A percentile compares a stretch with the other conserved stretches of the same genome.
phyloP scores from a whole-genome alignment of 2,888 invertebrate species.

The Chromoteleia sp. region DNA sequence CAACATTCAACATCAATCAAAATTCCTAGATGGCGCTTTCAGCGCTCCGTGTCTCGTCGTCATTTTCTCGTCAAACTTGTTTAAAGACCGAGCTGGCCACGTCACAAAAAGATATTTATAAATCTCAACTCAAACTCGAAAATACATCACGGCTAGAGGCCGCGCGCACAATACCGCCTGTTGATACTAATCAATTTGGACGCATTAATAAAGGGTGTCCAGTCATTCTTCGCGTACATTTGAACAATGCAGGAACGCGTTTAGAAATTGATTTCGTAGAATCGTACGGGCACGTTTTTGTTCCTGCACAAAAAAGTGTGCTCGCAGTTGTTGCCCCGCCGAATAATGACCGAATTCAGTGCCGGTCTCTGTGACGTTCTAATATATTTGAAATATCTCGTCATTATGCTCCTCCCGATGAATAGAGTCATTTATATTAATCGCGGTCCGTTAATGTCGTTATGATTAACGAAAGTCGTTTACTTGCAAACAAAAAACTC shows the following conservation, averaged over 20 bases:
- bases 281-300: slow-evolving; percentile 45
- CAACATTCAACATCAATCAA: no score
- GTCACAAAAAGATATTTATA: slow-evolving; percentile 42
- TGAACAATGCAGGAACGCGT: slow-evolving; percentile 44
- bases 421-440: slow-evolving; percentile 34
- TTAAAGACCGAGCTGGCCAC: slow-evolving; percentile 6
- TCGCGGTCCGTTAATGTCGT: slow-evolving; percentile 7
- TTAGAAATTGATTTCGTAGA: slow-evolving; percentile 57
- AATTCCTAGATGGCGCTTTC: no score
- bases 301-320: slow-evolving; percentile 23
- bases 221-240: slow-evolving; percentile 54
- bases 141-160: slow-evolving; percentile 13
- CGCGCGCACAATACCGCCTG: slow-evolving; percentile 45
- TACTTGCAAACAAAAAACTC: slow-evolving; percentile 4
- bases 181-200: slow-evolving; percentile 59
- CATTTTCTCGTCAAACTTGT: neutral
- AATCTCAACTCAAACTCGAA: slow-evolving; percentile 33
- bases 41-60: no score
- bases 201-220: slow-evolving; percentile 60
- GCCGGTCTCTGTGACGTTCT: slow-evolving; percentile 22
- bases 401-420: slow-evolving; percentile 10
- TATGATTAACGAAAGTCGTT: slow-evolving; percentile 3
- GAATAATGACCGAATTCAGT: slow-evolving; percentile 31
- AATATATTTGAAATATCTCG: slow-evolving; percentile 25
- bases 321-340: slow-evolving; percentile 44